Evolutionary conservation across 2,797 vertebrate species (phyloP), one percentile per base, ranked within the genome.

Genomic region (Astyanax mexicanus): DNA sequence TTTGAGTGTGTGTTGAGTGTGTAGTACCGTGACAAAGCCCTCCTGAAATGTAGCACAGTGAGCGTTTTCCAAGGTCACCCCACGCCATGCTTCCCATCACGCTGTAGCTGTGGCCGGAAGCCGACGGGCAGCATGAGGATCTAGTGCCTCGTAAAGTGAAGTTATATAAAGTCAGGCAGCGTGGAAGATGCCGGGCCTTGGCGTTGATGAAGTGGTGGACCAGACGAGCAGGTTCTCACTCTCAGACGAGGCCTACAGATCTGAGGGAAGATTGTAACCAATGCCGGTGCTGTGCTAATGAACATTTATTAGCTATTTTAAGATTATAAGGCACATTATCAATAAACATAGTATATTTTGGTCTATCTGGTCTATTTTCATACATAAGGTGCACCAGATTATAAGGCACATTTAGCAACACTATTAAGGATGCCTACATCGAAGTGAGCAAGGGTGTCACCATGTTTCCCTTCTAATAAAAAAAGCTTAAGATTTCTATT

Each of bases 21-120:
- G 25, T 15, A 13, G 21, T 37, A n/a, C 47, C 45, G 19, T 75
- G 72, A 72, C 68, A 75, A 70, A 77, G 21, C 19, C 37, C 3
- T 60, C 45, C 17, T 71, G 38, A 8, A 21, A 17, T 66, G 51
- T 77, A 21, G 37, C 15, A 29, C 35, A 15, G 35, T 19, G 64
- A 25, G 73, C n/a, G 29, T 23, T 54, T 74, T 47, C 52, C 87
- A 86, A 88, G 87, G 86, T 89, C 85, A 87, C 60, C 51, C 21
- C 71, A 13, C 21, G 45, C 37, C 21, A 25, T 11, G 17, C 75
- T 42, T 83, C 69, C 69, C 79, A 78, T 79, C 80, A 81, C 70
- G 71, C 74, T 58, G 60, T 57, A 65, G 69, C 11, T 6, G 32
- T 81, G 49, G 57, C 64, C 69, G 29, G 52, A 60, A 64, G 69